Percentiles rank a stretch among this genome's conserved stretches.
These are phyloP conservation scores for Eretmochelys imbricata DNA, from an alignment of 2,113 vertebrate genomes.

Conservation along the genomic window DNA sequence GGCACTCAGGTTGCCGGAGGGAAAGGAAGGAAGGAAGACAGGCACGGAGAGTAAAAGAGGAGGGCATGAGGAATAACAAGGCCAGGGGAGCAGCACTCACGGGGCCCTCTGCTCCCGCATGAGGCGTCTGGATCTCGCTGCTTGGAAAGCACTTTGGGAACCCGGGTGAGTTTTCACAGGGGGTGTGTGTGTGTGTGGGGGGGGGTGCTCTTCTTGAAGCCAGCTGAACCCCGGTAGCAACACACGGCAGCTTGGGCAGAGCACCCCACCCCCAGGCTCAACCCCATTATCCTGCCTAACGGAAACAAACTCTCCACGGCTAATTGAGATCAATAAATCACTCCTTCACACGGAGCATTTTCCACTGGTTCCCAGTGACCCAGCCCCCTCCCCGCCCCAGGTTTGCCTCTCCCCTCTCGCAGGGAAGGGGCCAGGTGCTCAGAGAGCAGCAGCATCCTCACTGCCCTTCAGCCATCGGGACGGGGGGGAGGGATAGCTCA, in stretches of 20 bases:
- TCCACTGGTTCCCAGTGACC: conserved; percentile 16
- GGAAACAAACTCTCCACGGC: conserved; percentile 76
- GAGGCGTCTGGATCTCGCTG: not conserved
- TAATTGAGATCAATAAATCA: conserved; percentile 77
- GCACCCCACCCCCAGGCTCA: not conserved
- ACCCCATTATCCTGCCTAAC: conserved; percentile 53
- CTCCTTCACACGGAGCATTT: not conserved
- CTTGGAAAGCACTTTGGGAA: not conserved
- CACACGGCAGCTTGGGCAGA: not conserved
- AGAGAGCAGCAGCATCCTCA: not conserved
- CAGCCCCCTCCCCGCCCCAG: conserved; percentile 4
- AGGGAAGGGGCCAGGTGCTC: not conserved
- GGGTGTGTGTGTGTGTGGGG: not conserved
- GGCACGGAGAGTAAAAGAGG: not conserved
- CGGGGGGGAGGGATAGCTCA: too few relatives aligned
- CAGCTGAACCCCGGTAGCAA: not conserved
- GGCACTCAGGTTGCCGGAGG: not conserved
- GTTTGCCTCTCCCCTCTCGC: not conserved
- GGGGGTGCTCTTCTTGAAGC: not conserved
- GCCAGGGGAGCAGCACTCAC: not conserved
- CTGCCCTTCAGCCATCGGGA: too few relatives aligned
- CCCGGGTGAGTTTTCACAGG: not conserved
- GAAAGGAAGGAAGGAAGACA: not conserved
- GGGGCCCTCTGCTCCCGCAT: not conserved
- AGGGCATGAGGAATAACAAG: not conserved